Evolutionary conservation across 2,888 invertebrate genomes (phyloP).

Genomic region (Acanthococcus lagerstroemiae): DNA sequence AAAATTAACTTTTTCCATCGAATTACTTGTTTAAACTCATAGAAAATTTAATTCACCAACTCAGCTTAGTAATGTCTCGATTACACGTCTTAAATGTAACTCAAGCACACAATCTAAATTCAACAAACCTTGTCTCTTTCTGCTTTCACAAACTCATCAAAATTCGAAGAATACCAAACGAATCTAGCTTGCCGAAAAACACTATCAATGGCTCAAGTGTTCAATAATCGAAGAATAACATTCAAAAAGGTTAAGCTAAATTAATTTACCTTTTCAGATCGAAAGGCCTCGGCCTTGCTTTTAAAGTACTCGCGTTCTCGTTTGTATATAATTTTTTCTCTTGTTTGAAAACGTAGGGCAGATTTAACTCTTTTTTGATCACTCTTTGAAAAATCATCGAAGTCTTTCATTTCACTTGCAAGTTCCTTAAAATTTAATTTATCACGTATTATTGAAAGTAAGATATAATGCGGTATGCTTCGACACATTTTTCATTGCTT

Average conservation of each 20-base stretch:
- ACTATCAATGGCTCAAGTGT: not conserved
- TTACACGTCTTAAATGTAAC: not conserved
- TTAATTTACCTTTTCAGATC: not conserved
- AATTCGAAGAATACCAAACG: not conserved
- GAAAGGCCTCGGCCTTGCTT: not conserved
- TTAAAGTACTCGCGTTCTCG: not conserved
- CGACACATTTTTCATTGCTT: slow-evolving; percentile 5
- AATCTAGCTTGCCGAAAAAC: not conserved
- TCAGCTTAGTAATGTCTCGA: not conserved
- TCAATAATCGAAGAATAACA: slow-evolving; percentile 1
- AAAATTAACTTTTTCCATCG: not conserved
- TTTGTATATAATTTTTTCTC: not conserved
- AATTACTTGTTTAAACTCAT: not conserved
- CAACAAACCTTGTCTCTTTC: not conserved
- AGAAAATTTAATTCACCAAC: not conserved
- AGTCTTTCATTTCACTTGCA: not conserved
- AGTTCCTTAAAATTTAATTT: slow-evolving; percentile 4
- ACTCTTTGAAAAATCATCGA: not conserved
- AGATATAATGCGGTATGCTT: not conserved
- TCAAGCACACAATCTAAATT: not conserved
- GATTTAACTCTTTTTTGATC: not conserved
- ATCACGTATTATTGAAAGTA: slow-evolving; percentile 4
- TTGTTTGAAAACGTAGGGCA: not conserved
- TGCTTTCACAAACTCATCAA: not conserved
- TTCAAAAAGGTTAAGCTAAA: slow-evolving; percentile 6